phyloP scores from a whole-genome alignment of 2,888 invertebrate species.

The Hirtodrosophila cameraria region DNA sequence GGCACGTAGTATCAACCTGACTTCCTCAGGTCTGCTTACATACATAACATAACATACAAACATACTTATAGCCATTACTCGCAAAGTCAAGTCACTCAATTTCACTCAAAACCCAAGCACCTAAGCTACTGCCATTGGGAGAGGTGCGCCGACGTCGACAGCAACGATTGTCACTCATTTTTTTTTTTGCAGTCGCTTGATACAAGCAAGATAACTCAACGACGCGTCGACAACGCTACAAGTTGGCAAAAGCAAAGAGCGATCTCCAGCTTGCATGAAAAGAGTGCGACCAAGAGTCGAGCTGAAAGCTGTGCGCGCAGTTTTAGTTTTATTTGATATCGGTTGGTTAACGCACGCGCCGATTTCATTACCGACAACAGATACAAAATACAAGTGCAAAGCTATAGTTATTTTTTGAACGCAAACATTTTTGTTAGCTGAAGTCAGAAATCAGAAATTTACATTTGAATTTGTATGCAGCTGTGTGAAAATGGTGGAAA shows the following conservation, averaged over 20 bases:
- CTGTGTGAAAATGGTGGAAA: slow-evolving; percentile 74
- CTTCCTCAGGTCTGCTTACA: neutral
- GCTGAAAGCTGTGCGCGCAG: slow-evolving; percentile 36
- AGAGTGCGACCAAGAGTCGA: slow-evolving; percentile 35
- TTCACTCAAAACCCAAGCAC: slow-evolving; percentile 59
- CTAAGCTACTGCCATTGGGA: slow-evolving; percentile 36
- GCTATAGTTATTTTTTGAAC: neutral
- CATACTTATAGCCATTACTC: neutral
- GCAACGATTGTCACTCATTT: slow-evolving; percentile 37
- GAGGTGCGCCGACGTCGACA: slow-evolving; percentile 26
- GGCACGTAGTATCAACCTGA: neutral
- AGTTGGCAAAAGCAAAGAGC: slow-evolving; percentile 44
- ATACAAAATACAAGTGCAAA: slow-evolving; percentile 7
- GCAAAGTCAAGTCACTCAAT: slow-evolving; percentile 31
- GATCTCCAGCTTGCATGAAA: slow-evolving; percentile 56
- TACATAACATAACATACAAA: slow-evolving; percentile 3
- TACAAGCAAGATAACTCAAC: slow-evolving; percentile 58
- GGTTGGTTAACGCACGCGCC: slow-evolving; percentile 47
- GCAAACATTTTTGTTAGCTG: slow-evolving; percentile 3
- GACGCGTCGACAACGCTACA: slow-evolving; percentile 32
- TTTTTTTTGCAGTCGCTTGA: slow-evolving; percentile 50
- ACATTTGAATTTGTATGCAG: slow-evolving; percentile 17
- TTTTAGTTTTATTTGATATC: slow-evolving; percentile 52
- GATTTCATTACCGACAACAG: slow-evolving; percentile 8
- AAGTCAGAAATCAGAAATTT: no score